These are phyloP conservation scores for Phorcus lineatus DNA, from an alignment of 2,888 invertebrate species.

Conservation along the genomic window DNA sequence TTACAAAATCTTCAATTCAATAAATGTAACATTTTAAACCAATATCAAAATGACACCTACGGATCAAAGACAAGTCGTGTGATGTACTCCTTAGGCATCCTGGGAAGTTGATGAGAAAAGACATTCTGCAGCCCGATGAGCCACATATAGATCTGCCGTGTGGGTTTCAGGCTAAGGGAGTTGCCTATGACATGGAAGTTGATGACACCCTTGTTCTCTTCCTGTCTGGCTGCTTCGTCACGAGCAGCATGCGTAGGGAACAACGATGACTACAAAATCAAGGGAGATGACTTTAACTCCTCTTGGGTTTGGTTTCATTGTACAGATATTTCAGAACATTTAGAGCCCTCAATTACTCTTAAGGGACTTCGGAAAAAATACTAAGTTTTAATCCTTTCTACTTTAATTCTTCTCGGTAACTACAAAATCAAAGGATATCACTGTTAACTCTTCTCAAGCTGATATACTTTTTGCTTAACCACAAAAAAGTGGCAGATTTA, in stretches of 20 bases:
- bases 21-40: neutral
- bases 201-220: conserved; percentile 91
- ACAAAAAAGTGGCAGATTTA: too few species aligned
- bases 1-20: neutral
- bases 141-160: conserved; percentile 94
- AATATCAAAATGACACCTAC: conserved; percentile 55
- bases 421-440: too few species aligned
- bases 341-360: too few species aligned
- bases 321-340: too few species aligned
- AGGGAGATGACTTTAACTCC: neutral
- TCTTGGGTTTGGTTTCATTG: too few species aligned
- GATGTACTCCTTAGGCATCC: conserved; percentile 98
- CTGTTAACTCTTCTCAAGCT: too few species aligned
- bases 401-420: too few species aligned
- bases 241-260: conserved; percentile 81
- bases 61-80: conserved; percentile 93
- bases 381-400: too few species aligned
- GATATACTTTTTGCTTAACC: too few species aligned
- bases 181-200: conserved; percentile 96
- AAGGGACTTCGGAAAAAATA: too few species aligned
- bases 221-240: conserved; percentile 92
- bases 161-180: conserved; percentile 85
- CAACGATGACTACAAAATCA: conserved; percentile 32
- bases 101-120: conserved; percentile 94
- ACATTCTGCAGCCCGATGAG: conserved; percentile 94